Evolutionary conservation across 1,140 invertebrate genomes (phyloP).

Genomic region (Drosophila baimaii): DNA sequence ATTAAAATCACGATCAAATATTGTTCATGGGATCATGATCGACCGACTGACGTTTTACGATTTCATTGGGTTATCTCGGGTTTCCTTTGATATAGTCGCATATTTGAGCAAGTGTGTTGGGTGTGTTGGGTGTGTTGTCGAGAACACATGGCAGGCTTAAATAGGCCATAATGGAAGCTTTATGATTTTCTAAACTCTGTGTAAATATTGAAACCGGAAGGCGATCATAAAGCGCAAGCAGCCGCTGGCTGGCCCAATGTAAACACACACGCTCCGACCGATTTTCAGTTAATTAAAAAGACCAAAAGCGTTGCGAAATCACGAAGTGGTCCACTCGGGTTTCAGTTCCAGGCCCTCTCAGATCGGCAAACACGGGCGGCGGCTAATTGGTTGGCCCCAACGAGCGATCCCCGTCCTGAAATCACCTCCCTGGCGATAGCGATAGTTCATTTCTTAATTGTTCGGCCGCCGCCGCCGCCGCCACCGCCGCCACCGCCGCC

Average conservation of each 20-base stretch:
- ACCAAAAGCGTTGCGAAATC: constrained; percentile 61
- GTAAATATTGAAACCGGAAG: constrained; percentile 77
- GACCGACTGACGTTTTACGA: constrained; percentile 25
- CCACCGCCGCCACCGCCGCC: constrained; percentile 20
- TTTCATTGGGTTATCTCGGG: constrained; percentile 40
- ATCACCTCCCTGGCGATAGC: constrained; percentile 46
- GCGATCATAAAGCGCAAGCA: constrained; percentile 70
- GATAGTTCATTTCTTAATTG: constrained; percentile 82
- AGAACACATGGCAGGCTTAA: constrained; percentile 35
- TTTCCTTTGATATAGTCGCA: constrained; percentile 39
- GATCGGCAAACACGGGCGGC: constrained; percentile 68
- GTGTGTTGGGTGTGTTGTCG: too few species aligned
- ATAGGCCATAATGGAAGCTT: constrained; percentile 62
- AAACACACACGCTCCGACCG: constrained; percentile 55
- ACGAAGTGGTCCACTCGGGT: constrained; percentile 19
- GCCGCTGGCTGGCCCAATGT: constrained; percentile 38
- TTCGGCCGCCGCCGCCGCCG: constrained; percentile 49
- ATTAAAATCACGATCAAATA: constrained; percentile 41
- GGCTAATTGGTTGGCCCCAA: constrained; percentile 65
- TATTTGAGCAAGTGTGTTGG: constrained; percentile 27
- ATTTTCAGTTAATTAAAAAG: constrained; percentile 75
- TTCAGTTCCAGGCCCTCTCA: constrained; percentile 41
- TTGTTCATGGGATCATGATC: constrained; percentile 36
- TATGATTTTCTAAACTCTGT: constrained; percentile 68
- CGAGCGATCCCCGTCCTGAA: constrained; percentile 28